Evolutionary conservation across 2,797 vertebrate species (phyloP), one percentile per base, ranked within the genome.

Genomic region (Eulemur albifrons): DNA sequence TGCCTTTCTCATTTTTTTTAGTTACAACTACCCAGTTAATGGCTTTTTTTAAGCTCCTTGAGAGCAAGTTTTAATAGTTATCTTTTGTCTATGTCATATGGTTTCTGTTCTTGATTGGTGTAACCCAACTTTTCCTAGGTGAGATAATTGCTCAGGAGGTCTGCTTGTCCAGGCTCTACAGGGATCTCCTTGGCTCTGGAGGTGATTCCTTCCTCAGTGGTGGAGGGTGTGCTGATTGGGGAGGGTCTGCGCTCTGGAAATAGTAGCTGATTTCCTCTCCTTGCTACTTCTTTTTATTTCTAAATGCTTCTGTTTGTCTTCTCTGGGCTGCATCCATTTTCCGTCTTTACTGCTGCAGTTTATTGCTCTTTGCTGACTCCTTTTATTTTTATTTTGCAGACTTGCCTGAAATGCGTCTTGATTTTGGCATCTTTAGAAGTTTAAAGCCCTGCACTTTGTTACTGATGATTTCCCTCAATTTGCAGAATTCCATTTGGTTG

Each of bases 371-470:
- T 25, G 52, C 57, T 63, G 45, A 52, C 77, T 82, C 35, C 70
- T 96, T 96, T 88, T 93, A 54, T 86, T 82, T 95, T 93, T 80
- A 54, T 83, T 94, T 95, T 70, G n/a, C 23, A 92, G 76, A 69
- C 40, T 57, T 38, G 27, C 79, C 85, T 35, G 67, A 88, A 76
- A 87, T 97, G 87, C 67, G 65, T 97, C 97, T 96, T 95, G 93
- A 92, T 96, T 94, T 89, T 77, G 38, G 45, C 75, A 83, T 38
- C 88, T 88, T 48, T 59, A 43, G 48, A 89, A 70, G 17, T 81
- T 96, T 88, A 83, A 82, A 73, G 65, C 65, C 90, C 25, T 25
- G 11, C 1, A 2, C 54, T 96, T 95, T 89, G 81, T 95, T 96
- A 40, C 90, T 79, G 79, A 54, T 89, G 79, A 18, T 43, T 95